Evolutionary conservation across 2,797 vertebrate species (phyloP).

Genomic region (Hypotaenidia okinawae): DNA sequence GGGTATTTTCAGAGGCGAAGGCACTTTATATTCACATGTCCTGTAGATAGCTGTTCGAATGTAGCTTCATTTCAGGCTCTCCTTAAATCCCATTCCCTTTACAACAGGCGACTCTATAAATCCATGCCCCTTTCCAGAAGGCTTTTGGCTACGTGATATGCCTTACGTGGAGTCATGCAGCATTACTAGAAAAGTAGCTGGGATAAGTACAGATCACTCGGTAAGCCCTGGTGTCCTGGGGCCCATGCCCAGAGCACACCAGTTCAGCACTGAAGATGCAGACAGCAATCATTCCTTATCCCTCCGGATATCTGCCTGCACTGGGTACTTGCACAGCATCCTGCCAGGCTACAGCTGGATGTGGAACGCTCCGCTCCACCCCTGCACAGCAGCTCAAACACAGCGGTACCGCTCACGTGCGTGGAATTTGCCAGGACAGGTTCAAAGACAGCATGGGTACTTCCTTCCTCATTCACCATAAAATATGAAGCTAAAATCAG

Average conservation of each 20-base stretch:
- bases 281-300: too few relatives aligned
- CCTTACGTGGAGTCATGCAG: fast-evolving
- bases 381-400: too few relatives aligned
- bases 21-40: neutral
- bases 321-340: neutral
- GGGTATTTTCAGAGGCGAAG: neutral
- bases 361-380: neutral
- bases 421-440: neutral
- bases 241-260: neutral
- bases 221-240: neutral
- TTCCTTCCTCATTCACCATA: neutral
- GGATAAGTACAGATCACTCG: fast-evolving
- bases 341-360: neutral
- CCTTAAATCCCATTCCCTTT: neutral
- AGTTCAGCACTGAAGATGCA: neutral
- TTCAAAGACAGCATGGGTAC: neutral
- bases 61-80: neutral
- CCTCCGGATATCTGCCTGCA: neutral
- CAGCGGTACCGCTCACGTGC: fast-evolving
- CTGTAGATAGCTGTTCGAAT: neutral
- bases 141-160: fast-evolving
- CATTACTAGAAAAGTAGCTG: neutral
- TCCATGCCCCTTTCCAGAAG: neutral
- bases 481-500: neutral
- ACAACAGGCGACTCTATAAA: neutral